phyloP scores from a whole-genome alignment of 1,140 invertebrate species.

The Nasonia vitripennis region DNA sequence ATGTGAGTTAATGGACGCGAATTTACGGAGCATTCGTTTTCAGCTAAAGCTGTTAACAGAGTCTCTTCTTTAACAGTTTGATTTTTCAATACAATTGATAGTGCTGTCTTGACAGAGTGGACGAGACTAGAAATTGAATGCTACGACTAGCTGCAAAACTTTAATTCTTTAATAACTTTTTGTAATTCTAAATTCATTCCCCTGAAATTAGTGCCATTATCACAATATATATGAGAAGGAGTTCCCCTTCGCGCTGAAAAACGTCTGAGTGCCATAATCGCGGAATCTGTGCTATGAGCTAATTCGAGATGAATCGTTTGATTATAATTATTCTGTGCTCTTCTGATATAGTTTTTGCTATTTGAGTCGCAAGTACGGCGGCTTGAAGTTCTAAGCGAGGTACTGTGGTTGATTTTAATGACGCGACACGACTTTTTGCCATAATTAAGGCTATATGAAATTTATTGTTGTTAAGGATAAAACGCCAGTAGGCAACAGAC shows the following conservation, averaged over 20 bases:
- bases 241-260: not conserved
- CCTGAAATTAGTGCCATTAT: slow-evolving; percentile 13
- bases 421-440: no score
- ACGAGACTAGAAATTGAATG: not conserved
- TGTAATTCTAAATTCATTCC: not conserved
- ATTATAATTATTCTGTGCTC: no score
- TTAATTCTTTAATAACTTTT: not conserved
- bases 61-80: slow-evolving; percentile 18
- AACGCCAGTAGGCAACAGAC: no score
- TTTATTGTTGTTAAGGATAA: no score
- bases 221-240: not conserved
- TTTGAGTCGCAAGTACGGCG: no score
- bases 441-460: no score
- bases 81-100: not conserved
- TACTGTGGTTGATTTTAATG: no score
- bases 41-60: not conserved
- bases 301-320: not conserved
- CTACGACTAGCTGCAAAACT: not conserved
- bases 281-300: not conserved
- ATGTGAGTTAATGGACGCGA: slow-evolving; percentile 34
- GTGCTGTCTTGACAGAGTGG: not conserved
- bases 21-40: not conserved
- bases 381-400: no score
- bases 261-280: not conserved
- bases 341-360: no score